Percentiles rank a stretch among this genome's conserved stretches.
These are phyloP conservation scores for Drosophila mauritiana DNA, from an alignment of 1,140 invertebrate species.

Conservation along the genomic window DNA sequence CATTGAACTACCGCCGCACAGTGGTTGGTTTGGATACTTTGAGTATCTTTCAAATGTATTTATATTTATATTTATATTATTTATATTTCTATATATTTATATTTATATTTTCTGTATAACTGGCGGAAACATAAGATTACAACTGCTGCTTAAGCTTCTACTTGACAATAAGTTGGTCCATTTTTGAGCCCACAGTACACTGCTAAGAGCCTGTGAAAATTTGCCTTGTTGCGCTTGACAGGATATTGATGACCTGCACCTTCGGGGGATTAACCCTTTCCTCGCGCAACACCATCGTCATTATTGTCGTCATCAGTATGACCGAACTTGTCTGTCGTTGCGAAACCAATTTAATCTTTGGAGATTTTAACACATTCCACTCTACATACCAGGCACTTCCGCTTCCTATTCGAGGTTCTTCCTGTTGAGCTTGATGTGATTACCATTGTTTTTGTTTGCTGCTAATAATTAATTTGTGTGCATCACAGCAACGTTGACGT, in stretches of 20 bases:
- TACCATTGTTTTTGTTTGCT: conserved; percentile 29
- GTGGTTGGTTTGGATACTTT: conserved; percentile 14
- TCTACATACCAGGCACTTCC: conserved; percentile 28
- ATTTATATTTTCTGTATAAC: no score
- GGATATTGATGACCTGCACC: conserved; percentile 71
- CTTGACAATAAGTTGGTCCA: no score
- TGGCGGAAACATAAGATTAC: background rate
- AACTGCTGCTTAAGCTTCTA: background rate
- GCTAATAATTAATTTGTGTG: conserved; percentile 75
- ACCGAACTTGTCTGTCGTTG: conserved; percentile 33
- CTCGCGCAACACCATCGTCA: background rate
- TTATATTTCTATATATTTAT: no score
- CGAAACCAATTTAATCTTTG: conserved; percentile 69
- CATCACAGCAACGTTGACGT: conserved; percentile 47
- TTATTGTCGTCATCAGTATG: conserved; percentile 1
- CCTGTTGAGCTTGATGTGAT: conserved; percentile 17
- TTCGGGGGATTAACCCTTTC: background rate
- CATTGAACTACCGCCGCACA: conserved; percentile 51
- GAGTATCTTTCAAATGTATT: no score
- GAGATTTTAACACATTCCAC: conserved; percentile 75
- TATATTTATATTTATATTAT: no score
- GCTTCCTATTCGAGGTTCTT: conserved; percentile 44
- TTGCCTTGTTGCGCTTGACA: conserved; percentile 60
- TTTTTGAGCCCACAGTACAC: conserved; percentile 32
- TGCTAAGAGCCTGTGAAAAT: conserved; percentile 32